These are phyloP conservation scores for Podotricha telesiphe DNA, from an alignment of 2,888 invertebrate genomes.

Conservation along the genomic window DNA sequence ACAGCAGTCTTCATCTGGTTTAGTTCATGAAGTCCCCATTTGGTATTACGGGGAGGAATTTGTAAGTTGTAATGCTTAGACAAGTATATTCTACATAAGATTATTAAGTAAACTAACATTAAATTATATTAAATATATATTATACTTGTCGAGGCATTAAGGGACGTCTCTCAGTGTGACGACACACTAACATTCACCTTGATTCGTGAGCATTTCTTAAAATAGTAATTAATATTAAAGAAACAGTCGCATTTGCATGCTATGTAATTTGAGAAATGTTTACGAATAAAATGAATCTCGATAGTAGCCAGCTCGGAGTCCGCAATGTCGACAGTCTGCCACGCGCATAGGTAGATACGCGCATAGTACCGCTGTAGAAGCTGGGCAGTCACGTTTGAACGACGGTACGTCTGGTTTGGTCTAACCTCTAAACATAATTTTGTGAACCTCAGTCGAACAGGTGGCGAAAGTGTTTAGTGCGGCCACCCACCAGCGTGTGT, in stretches of 20 bases:
- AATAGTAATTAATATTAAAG: background rate
- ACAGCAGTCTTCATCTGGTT: conserved; percentile 19
- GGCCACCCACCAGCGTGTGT: conserved; percentile 98
- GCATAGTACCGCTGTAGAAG: conserved; percentile 45
- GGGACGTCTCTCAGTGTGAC: conserved; percentile 47
- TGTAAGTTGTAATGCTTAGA: conserved; percentile 62
- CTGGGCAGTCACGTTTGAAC: conserved; percentile 58
- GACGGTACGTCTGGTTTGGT: conserved; percentile 70
- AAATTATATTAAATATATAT: background rate
- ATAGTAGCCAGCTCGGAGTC: conserved; percentile 26
- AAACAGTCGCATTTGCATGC: background rate
- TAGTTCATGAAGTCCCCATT: conserved; percentile 20
- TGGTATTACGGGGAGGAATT: conserved; percentile 33
- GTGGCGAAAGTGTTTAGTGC: conserved; percentile 98
- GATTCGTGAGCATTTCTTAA: conserved; percentile 3
- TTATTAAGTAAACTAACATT: background rate
- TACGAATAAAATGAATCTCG: conserved; percentile 16
- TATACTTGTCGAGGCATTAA: conserved; percentile 31
- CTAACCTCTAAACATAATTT: conserved; percentile 71
- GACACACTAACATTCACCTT: conserved; percentile 49
- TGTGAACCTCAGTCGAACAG: conserved; percentile 95
- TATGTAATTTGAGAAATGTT: background rate
- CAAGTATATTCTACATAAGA: conserved; percentile 50
- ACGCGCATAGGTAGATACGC: conserved; percentile 53
- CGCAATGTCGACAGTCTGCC: conserved; percentile 28